These are phyloP conservation scores for Heliothis virescens DNA, from an alignment of 1,140 invertebrate genomes.

Conservation along the genomic window DNA sequence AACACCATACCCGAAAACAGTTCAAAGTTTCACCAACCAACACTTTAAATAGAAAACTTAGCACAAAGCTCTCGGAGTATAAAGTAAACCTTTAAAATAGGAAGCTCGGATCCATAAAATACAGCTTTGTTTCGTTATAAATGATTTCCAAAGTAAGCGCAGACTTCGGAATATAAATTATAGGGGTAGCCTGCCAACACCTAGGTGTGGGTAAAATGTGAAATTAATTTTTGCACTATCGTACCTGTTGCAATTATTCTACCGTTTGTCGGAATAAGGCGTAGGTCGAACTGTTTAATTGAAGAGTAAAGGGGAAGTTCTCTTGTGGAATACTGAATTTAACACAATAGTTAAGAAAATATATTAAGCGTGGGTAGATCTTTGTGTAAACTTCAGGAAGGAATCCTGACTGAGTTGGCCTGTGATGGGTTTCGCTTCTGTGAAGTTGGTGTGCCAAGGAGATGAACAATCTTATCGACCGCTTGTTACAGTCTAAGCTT, in stretches of 20 bases:
- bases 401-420: neutral
- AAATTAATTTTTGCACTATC: constrained; percentile 50
- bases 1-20: neutral
- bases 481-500: neutral
- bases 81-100: constrained; percentile 9
- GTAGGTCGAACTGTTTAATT: constrained; percentile 34
- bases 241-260: constrained; percentile 51
- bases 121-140: constrained; percentile 46
- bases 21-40: constrained; percentile 10
- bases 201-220: constrained; percentile 40
- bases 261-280: constrained; percentile 38
- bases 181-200: constrained; percentile 31
- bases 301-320: constrained; percentile 19
- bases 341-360: constrained; percentile 12
- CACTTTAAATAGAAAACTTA: constrained; percentile 31
- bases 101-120: constrained; percentile 38
- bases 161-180: constrained; percentile 49
- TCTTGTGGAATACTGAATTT: neutral
- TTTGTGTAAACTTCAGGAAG: neutral
- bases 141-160: constrained; percentile 47
- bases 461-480: constrained; percentile 5
- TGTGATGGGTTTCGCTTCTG: neutral
- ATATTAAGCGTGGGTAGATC: neutral
- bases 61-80: constrained; percentile 15
- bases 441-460: neutral